A percentile compares a stretch with the other conserved stretches of the same genome.
phyloP scores from a whole-genome alignment of 2,113 vertebrate genomes.

The Calypte anna region DNA sequence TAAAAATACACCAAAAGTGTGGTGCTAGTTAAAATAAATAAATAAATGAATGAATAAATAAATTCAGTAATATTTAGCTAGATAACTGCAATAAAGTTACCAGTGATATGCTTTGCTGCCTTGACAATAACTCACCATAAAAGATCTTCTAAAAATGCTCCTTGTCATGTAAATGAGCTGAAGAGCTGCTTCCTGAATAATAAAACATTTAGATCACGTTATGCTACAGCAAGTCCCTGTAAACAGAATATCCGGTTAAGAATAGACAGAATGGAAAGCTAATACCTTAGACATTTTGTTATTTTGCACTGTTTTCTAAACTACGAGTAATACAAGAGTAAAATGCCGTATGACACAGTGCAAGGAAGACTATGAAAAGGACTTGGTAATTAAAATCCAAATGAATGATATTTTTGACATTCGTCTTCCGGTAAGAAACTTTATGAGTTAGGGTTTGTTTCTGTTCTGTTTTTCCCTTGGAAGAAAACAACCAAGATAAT shows the following conservation, averaged over 20 bases:
- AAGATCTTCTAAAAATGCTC: background rate
- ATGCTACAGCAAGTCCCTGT: background rate
- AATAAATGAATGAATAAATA: background rate
- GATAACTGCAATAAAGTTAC: background rate
- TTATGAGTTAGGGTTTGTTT: background rate
- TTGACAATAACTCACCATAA: background rate
- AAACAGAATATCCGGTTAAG: background rate
- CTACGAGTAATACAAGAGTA: background rate
- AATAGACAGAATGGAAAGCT: background rate
- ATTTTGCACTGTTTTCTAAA: background rate
- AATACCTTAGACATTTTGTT: background rate
- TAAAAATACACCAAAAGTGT: background rate
- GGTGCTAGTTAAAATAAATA: background rate
- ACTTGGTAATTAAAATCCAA: background rate
- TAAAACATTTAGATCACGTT: background rate
- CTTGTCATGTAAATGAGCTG: conserved; percentile 6
- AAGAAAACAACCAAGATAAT: conserved; percentile 2
- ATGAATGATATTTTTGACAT: conserved; percentile 31
- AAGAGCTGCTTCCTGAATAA: conserved; percentile 3
- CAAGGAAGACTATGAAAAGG: background rate
- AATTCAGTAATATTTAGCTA: background rate
- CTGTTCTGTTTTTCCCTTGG: background rate
- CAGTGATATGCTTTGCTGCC: background rate
- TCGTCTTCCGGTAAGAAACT: conserved; percentile 5
- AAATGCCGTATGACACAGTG: background rate